These are phyloP conservation scores for Acleris laterana DNA, from an alignment of 2,888 invertebrate genomes.

Conservation along the genomic window DNA sequence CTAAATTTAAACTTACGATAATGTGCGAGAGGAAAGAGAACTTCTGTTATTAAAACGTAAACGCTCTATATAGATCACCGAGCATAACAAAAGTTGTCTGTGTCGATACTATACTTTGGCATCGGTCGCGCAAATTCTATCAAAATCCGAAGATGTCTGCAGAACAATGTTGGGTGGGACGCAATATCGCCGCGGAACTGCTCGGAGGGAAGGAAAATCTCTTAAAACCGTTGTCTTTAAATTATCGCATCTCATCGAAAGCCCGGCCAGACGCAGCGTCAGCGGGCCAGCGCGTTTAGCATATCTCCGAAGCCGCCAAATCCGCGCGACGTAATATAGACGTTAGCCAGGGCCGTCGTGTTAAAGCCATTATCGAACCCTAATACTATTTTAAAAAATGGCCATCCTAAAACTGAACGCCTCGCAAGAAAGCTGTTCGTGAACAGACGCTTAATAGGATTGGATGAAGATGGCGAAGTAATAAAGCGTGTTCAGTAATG, in stretches of 20 bases:
- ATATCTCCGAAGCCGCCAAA: slow-evolving; percentile 72
- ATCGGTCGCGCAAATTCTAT: slow-evolving; percentile 57
- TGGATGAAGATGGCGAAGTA: slow-evolving; percentile 80
- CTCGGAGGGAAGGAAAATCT: slow-evolving; percentile 57
- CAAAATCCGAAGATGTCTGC: slow-evolving; percentile 26
- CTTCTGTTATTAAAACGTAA: slow-evolving; percentile 35
- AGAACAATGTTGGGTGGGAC: slow-evolving; percentile 47
- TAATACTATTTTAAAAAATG: slow-evolving; percentile 79
- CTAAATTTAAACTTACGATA: slow-evolving; percentile 35
- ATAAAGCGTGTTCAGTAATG: slow-evolving; percentile 82
- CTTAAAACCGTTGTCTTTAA: slow-evolving; percentile 68
- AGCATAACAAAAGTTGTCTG: slow-evolving; percentile 25
- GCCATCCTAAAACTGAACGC: slow-evolving; percentile 73
- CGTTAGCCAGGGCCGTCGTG: slow-evolving; percentile 62
- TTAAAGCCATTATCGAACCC: slow-evolving; percentile 79
- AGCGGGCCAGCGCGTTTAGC: slow-evolving; percentile 72
- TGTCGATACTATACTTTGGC: slow-evolving; percentile 47
- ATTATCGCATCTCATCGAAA: slow-evolving; percentile 71
- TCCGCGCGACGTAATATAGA: slow-evolving; percentile 67
- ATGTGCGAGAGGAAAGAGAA: slow-evolving; percentile 29
- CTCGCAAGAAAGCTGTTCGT: slow-evolving; percentile 65
- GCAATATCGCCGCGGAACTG: slow-evolving; percentile 58
- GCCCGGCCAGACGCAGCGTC: slow-evolving; percentile 72
- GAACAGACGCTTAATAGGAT: slow-evolving; percentile 80
- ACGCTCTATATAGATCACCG: slow-evolving; percentile 38